A percentile compares a stretch with the other conserved stretches of the same genome.
Evolutionary conservation across 2,113 vertebrate genomes (phyloP).

Genomic region (Odontophorus gujanensis): DNA sequence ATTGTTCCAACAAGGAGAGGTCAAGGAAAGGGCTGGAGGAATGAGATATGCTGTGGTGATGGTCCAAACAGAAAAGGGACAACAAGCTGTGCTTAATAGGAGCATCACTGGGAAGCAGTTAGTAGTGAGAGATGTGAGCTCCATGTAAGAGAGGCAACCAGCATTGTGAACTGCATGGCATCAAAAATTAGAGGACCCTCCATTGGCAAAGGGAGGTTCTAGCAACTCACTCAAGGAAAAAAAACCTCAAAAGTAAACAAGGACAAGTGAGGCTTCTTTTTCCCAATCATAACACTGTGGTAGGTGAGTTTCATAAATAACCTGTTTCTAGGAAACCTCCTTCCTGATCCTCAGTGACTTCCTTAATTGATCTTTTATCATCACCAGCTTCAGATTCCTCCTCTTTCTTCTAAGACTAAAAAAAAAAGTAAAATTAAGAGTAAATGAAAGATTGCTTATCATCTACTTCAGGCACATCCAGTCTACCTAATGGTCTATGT

Average conservation of each 20-base stretch:
- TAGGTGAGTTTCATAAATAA: not conserved
- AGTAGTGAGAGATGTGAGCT: not conserved
- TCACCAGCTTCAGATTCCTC: not conserved
- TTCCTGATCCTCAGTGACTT: not conserved
- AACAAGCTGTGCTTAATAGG: not conserved
- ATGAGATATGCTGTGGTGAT: rapidly evolving
- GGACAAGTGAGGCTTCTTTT: not conserved
- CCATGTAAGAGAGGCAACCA: not conserved
- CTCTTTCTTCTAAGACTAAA: not conserved
- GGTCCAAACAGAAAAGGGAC: not conserved
- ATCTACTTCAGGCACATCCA: constrained; percentile 2
- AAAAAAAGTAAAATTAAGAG: not conserved
- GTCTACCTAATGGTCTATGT: not conserved
- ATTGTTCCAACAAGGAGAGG: not conserved
- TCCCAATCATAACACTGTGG: not conserved
- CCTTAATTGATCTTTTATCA: not conserved
- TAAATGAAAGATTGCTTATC: not conserved
- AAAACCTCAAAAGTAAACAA: not conserved
- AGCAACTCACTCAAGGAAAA: not conserved
- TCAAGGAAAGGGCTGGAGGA: not conserved
- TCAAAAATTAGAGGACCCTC: not conserved
- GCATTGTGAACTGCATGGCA: not conserved
- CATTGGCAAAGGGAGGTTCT: not conserved
- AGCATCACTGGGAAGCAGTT: not conserved
- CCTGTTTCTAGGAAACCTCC: not conserved